A percentile compares a stretch with the other conserved stretches of the same genome.
Conservation (phyloP, 2,888 invertebrate genomes). For the Ethmia dodecea region DNA sequence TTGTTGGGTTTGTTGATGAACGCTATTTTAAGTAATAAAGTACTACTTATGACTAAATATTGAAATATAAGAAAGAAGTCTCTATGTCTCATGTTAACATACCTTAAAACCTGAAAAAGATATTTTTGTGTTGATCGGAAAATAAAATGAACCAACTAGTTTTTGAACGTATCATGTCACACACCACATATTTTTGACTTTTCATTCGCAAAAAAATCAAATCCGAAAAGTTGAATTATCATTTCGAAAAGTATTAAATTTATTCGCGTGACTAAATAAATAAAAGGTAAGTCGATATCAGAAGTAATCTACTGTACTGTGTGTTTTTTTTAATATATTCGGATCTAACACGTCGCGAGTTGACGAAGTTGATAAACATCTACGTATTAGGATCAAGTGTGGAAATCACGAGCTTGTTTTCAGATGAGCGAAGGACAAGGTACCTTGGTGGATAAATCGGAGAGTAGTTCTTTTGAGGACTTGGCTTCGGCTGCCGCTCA, state of each 20-base stretch:
- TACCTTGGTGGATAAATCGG: conserved; percentile 76
- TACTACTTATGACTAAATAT: too few species aligned
- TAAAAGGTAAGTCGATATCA: conserved; percentile 28
- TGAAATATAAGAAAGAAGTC: too few species aligned
- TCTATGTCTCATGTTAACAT: too few species aligned
- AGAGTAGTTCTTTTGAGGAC: conserved; percentile 82
- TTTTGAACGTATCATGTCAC: not conserved
- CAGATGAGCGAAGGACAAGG: conserved; percentile 69
- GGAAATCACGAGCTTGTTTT: conserved; percentile 38
- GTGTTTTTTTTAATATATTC: not conserved
- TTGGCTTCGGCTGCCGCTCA: conserved; percentile 76
- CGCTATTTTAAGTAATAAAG: too few species aligned
- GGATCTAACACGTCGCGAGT: not conserved
- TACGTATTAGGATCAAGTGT: conserved; percentile 38
- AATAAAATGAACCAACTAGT: too few species aligned
- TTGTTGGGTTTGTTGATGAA: too few species aligned
- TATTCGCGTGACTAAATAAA: not conserved
- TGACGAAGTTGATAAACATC: conserved; percentile 27
- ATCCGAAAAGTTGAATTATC: conserved; percentile 59
- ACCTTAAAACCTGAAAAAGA: too few species aligned
- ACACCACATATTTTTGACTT: not conserved
- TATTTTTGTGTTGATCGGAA: too few species aligned
- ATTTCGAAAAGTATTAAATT: conserved; percentile 32
- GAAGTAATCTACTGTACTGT: not conserved
- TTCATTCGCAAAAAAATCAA: conserved; percentile 24